These are phyloP conservation scores for Progne subis DNA, from an alignment of 2,113 vertebrate species.

Conservation along the genomic window DNA sequence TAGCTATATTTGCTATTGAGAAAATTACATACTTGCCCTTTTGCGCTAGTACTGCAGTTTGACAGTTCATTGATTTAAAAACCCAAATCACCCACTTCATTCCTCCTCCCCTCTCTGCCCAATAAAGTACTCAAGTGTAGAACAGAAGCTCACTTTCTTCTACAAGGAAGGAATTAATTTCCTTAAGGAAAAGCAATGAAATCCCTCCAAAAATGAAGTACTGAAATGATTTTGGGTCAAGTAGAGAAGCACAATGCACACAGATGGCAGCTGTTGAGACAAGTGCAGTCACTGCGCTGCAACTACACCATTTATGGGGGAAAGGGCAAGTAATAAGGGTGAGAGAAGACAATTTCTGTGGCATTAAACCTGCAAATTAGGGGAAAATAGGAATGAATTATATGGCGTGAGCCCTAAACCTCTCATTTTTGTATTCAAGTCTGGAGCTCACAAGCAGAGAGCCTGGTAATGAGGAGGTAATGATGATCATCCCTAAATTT, in stretches of 20 bases:
- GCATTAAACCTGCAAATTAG: neutral
- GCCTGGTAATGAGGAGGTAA: too few relatives aligned
- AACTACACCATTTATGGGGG: neutral
- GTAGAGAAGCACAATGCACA: neutral
- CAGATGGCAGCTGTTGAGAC: neutral
- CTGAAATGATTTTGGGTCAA: neutral
- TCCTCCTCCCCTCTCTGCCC: neutral
- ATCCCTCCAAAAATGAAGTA: neutral
- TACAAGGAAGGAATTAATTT: constrained; percentile 27
- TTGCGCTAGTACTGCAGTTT: neutral
- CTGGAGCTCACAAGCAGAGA: too few relatives aligned
- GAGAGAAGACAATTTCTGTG: neutral
- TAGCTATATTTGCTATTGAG: constrained; percentile 43
- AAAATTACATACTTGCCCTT: constrained; percentile 41
- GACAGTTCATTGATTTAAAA: constrained; percentile 25
- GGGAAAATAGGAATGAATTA: neutral
- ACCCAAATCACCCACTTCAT: neutral
- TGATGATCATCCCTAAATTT: too few relatives aligned
- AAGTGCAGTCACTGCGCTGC: neutral
- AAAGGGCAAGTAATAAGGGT: neutral
- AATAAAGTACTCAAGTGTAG: constrained; percentile 1
- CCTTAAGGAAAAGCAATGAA: neutral
- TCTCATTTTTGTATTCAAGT: neutral
- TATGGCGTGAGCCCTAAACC: neutral
- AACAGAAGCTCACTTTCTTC: neutral